Conservation (phyloP, 2,113 vertebrate genomes). For the Fregetta grallaria region DNA sequence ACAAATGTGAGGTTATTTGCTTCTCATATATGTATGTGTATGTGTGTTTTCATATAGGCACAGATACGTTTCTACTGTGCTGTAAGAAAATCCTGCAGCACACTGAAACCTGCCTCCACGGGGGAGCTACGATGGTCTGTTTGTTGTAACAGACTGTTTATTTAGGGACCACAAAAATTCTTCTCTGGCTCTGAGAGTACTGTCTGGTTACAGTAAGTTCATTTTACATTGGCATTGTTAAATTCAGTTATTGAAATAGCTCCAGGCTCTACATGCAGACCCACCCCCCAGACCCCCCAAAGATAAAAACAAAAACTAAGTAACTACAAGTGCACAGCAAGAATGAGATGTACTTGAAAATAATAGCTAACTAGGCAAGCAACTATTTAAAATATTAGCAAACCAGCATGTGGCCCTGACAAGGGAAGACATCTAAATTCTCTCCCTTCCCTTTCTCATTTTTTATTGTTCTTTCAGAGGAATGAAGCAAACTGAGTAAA, state of each 20-base stretch:
- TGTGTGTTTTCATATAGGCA: rapidly evolving
- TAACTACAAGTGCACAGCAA: background rate
- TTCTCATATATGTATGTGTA: background rate
- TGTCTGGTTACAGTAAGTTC: background rate
- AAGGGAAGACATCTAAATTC: background rate
- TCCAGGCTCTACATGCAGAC: background rate
- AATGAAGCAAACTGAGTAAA: background rate
- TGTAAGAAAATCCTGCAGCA: background rate
- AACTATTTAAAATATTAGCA: background rate
- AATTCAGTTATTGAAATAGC: background rate
- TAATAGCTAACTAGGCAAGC: background rate
- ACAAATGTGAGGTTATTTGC: background rate
- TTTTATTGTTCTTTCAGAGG: background rate
- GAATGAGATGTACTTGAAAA: background rate
- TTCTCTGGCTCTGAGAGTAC: background rate
- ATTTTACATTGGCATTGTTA: background rate
- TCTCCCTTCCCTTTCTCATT: background rate
- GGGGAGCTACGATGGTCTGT: background rate
- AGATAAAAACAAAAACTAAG: background rate
- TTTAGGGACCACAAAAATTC: conserved; percentile 9
- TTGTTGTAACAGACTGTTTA: background rate
- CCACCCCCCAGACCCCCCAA: background rate
- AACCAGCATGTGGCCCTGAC: background rate
- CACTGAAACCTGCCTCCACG: background rate
- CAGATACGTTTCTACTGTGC: background rate